Percentiles rank a stretch among this genome's conserved stretches.
Conservation (phyloP, 92 coral and sea anemone species). For the Parazoanthus darwini region DNA sequence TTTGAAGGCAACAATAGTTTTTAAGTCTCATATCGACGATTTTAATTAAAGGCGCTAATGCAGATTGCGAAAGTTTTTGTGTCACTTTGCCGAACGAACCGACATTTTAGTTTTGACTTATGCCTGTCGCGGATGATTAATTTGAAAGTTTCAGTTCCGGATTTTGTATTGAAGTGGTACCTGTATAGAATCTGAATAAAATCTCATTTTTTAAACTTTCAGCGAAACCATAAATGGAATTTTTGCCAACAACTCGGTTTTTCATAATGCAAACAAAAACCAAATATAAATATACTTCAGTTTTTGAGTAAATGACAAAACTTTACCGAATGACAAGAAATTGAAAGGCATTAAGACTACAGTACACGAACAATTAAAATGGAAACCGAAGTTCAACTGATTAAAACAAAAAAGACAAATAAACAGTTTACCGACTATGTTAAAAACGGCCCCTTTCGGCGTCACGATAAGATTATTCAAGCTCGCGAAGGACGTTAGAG, state of each 20-base stretch:
- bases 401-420: background rate
- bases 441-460: background rate
- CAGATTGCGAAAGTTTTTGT: background rate
- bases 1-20: background rate
- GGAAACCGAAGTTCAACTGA: background rate
- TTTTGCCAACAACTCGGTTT: background rate
- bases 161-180: background rate
- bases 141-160: background rate
- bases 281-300: background rate
- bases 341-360: background rate
- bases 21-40: background rate
- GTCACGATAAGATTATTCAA: background rate
- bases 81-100: background rate
- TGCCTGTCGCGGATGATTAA: background rate
- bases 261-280: background rate
- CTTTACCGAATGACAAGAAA: background rate
- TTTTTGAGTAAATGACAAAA: background rate
- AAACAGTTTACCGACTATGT: background rate
- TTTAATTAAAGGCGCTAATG: background rate
- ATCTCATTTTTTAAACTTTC: background rate
- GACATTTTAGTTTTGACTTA: background rate
- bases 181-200: background rate
- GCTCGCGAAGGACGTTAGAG: background rate
- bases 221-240: background rate
- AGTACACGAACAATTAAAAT: background rate